These are phyloP conservation scores for Bovichtus diacanthus DNA, from an alignment of 2,797 vertebrate genomes.

Conservation along the genomic window DNA sequence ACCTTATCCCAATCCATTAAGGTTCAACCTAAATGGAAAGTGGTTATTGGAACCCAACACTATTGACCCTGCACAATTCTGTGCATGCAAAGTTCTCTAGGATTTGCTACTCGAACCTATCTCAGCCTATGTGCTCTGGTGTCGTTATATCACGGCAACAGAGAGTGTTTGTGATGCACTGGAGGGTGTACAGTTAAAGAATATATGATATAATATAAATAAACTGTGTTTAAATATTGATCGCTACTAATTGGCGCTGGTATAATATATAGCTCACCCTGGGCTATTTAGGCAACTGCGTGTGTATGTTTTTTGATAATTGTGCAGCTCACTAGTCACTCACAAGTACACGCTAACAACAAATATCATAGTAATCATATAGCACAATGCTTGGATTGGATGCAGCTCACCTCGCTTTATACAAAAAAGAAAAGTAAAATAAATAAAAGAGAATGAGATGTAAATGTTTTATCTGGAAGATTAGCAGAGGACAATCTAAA, in stretches of 20 bases:
- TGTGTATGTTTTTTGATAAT: not conserved
- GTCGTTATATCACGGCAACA: not conserved
- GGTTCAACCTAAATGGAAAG: not conserved
- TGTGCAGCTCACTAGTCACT: not conserved
- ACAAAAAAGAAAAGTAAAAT: not conserved
- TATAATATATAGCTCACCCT: not conserved
- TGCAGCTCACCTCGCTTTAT: not conserved
- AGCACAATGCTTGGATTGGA: not conserved
- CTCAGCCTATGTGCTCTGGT: not conserved
- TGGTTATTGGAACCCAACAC: not conserved
- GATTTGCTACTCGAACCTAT: not conserved
- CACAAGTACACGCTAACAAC: not conserved
- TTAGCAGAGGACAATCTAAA: not conserved
- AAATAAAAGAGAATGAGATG: no score
- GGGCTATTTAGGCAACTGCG: not conserved
- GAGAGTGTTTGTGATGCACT: slow-evolving; percentile 1
- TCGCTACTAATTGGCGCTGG: not conserved
- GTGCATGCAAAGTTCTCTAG: not conserved
- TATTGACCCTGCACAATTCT: not conserved
- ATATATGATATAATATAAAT: no score
- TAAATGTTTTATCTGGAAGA: not conserved
- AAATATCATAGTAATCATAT: not conserved
- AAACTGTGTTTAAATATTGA: not conserved
- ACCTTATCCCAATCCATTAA: not conserved
- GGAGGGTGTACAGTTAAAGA: not conserved